Percentiles rank a stretch among this genome's conserved stretches.
Evolutionary conservation across 1,140 invertebrate species (phyloP).

Genomic region (Sarcophaga peregrina): DNA sequence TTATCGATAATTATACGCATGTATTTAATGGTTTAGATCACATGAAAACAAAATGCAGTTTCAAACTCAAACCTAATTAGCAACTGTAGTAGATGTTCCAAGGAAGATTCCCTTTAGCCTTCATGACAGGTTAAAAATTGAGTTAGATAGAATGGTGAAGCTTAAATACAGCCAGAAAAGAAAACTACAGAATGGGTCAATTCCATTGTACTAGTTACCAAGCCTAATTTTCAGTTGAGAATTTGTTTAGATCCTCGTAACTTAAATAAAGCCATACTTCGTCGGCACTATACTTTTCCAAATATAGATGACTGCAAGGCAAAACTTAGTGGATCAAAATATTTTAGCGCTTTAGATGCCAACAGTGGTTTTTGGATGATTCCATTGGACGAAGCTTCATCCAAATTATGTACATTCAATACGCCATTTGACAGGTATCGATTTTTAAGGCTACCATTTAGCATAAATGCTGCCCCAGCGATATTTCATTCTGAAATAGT

Average conservation of each 20-base stretch:
- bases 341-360: slow-evolving; percentile 66
- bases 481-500: slow-evolving; percentile 33
- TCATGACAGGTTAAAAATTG: not conserved
- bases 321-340: slow-evolving; percentile 57
- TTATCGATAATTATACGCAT: not conserved
- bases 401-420: slow-evolving; percentile 51
- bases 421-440: not conserved
- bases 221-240: slow-evolving; percentile 59
- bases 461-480: slow-evolving; percentile 22
- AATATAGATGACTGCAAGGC: slow-evolving; percentile 63
- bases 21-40: slow-evolving; percentile 6
- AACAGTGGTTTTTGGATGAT: slow-evolving; percentile 67
- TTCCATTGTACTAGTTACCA: slow-evolving; percentile 47
- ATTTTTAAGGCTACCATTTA: slow-evolving; percentile 21
- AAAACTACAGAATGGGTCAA: too few relatives aligned
- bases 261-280: slow-evolving; percentile 47
- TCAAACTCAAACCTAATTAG: not conserved
- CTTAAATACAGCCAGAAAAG: too few relatives aligned
- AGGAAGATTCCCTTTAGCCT: not conserved
- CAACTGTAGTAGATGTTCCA: not conserved
- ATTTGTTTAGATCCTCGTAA: slow-evolving; percentile 67
- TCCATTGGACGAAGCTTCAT: slow-evolving; percentile 59
- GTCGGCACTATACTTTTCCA: slow-evolving; percentile 64
- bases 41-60: not conserved
- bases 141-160: not conserved